These are phyloP conservation scores for Ormyrus thymus DNA, from an alignment of 2,888 invertebrate genomes.

Conservation along the genomic window DNA sequence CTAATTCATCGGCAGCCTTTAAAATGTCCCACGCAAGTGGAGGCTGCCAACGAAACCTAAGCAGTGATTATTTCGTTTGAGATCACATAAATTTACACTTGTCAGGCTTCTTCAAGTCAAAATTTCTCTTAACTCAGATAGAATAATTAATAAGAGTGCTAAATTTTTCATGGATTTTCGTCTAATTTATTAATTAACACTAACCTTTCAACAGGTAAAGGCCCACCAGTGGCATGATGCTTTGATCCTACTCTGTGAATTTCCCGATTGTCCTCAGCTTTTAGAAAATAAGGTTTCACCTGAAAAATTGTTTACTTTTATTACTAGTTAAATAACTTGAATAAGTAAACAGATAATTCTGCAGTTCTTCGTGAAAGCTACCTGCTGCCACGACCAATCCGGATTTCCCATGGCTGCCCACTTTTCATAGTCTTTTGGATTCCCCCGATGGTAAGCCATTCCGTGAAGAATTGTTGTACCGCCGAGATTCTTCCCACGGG, in stretches of 20 bases:
- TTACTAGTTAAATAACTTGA: constrained; percentile 1
- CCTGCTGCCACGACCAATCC: constrained; percentile 85
- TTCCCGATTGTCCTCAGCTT: constrained; percentile 81
- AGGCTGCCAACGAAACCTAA: constrained; percentile 80
- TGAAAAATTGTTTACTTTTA: constrained; percentile 41
- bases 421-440: constrained; percentile 83
- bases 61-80: not conserved
- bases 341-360: not conserved
- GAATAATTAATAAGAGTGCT: not conserved
- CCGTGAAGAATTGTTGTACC: constrained; percentile 85
- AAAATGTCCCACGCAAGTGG: constrained; percentile 79
- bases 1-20: constrained; percentile 79
- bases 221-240: constrained; percentile 80
- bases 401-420: constrained; percentile 84
- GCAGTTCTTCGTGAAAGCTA: constrained; percentile 47
- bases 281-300: constrained; percentile 84
- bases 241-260: constrained; percentile 78
- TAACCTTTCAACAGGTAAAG: constrained; percentile 76
- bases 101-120: not conserved
- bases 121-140: constrained; percentile 7
- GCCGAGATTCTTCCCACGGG: constrained; percentile 83
- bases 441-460: constrained; percentile 90
- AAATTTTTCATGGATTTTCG: not conserved
- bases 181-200: not conserved
- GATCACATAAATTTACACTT: no score